Conservation (phyloP, 2,797 vertebrate species). For the Falco berigora region DNA sequence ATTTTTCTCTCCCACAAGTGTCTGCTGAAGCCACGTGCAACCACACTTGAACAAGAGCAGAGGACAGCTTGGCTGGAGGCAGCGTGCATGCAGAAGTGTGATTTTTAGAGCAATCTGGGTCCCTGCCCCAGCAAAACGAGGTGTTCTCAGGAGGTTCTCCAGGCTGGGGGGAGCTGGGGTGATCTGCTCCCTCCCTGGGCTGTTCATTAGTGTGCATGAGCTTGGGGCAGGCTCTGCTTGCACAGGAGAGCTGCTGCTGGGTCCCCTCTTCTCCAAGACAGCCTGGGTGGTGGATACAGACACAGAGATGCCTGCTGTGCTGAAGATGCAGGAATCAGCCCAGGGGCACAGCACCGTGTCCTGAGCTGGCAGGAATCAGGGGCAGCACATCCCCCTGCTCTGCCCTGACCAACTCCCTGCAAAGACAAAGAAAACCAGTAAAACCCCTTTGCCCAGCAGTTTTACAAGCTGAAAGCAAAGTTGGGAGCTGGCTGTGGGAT, state of each 20-base stretch:
- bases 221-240: neutral
- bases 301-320: neutral
- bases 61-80: neutral
- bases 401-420: rapidly evolving
- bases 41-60: neutral
- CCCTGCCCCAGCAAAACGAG: too few species aligned
- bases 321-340: neutral
- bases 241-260: neutral
- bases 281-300: neutral
- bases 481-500: neutral
- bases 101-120: neutral
- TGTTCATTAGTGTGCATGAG: neutral
- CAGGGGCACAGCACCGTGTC: rapidly evolving
- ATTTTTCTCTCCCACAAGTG: neutral
- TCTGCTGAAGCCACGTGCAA: neutral
- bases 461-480: neutral
- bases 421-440: too few species aligned
- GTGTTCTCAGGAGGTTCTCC: neutral
- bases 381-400: neutral
- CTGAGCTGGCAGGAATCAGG: neutral
- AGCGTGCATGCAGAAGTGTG: rapidly evolving
- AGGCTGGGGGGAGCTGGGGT: neutral
- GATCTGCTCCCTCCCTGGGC: neutral
- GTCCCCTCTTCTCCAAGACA: too few species aligned
- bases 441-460: neutral